These are phyloP conservation scores for Girardia tigrina DNA, from an alignment of 2,888 invertebrate genomes.

Conservation along the genomic window DNA sequence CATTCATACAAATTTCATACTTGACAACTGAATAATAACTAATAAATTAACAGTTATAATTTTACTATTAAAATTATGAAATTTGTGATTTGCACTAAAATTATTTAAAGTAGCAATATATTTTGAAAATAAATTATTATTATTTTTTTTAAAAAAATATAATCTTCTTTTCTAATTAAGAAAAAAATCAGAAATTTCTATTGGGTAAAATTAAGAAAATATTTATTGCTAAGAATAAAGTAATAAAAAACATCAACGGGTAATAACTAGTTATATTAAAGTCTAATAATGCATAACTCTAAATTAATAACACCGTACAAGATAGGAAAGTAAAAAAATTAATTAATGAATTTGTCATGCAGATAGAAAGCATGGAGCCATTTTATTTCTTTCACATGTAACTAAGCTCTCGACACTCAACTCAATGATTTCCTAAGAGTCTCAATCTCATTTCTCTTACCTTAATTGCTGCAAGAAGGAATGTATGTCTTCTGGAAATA, in stretches of 20 bases:
- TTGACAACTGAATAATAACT: too few relatives aligned
- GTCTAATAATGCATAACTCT: constrained; percentile 1
- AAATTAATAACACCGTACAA: constrained; percentile 10
- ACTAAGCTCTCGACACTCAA: constrained; percentile 19
- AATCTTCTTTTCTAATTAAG: too few relatives aligned
- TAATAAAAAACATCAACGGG: not conserved
- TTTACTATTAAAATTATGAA: too few relatives aligned
- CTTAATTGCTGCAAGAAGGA: constrained; percentile 23
- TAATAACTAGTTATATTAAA: not conserved
- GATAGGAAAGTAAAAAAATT: not conserved
- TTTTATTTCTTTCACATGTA: constrained; percentile 23
- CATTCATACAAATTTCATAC: too few relatives aligned
- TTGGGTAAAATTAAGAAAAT: not conserved
- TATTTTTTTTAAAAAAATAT: too few relatives aligned
- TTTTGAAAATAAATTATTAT: too few relatives aligned
- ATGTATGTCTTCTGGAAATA: constrained; percentile 16
- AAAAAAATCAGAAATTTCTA: too few relatives aligned
- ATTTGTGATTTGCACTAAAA: too few relatives aligned
- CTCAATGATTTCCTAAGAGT: constrained; percentile 23
- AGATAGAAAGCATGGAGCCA: constrained; percentile 20
- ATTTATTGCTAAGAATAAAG: not conserved
- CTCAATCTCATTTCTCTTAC: constrained; percentile 20
- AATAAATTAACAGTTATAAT: too few relatives aligned
- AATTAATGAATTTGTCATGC: constrained; percentile 23
- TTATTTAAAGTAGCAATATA: too few relatives aligned